Evolutionary conservation across 2,797 vertebrate species (phyloP).

Genomic region (Australoheros facetus): DNA sequence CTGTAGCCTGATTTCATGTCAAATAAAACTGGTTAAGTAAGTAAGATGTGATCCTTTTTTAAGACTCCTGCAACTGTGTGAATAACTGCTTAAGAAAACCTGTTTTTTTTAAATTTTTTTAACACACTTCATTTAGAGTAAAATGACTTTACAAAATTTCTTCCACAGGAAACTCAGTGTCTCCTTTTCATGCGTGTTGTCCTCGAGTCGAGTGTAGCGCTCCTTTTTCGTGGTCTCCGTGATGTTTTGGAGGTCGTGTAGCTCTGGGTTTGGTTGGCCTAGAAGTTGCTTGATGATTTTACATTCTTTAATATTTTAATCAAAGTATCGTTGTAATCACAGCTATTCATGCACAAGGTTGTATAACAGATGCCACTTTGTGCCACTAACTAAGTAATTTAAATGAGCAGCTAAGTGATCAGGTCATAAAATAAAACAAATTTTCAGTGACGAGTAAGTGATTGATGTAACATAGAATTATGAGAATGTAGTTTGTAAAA

Average conservation of each 20-base stretch:
- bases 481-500: background rate
- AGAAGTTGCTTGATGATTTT: background rate
- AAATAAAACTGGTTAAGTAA: conserved; percentile 73
- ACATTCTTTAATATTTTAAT: too few relatives aligned
- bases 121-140: too few relatives aligned
- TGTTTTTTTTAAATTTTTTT: too few relatives aligned
- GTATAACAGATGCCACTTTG: background rate
- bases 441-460: background rate
- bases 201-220: too few relatives aligned
- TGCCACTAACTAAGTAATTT: background rate
- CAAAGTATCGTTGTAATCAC: background rate
- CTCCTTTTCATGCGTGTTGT: background rate
- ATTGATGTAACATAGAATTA: background rate
- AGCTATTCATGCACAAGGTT: background rate
- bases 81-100: background rate
- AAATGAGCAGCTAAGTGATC: background rate
- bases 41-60: background rate
- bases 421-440: background rate
- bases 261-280: background rate
- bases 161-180: background rate
- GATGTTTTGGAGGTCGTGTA: background rate
- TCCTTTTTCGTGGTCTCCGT: background rate
- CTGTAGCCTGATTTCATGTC: conserved; percentile 74
- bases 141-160: too few relatives aligned
- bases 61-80: background rate